Evolutionary conservation across 1,140 invertebrate species (phyloP).

Genomic region (Luehdorfia chinensis): DNA sequence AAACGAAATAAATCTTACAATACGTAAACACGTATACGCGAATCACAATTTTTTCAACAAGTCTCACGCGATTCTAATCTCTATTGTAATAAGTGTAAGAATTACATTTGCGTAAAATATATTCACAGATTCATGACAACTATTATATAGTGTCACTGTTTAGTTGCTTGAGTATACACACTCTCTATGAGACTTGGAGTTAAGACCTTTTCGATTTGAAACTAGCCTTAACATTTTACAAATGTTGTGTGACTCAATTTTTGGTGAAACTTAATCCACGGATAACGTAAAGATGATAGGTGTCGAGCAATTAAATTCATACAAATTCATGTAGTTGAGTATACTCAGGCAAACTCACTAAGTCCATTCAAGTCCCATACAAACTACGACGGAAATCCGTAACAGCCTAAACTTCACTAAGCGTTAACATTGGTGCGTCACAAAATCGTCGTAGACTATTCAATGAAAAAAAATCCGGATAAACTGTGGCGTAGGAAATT

Average conservation of each 20-base stretch:
- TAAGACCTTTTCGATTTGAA: too few relatives aligned
- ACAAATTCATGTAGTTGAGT: too few relatives aligned
- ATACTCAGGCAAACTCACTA: slow-evolving; percentile 7
- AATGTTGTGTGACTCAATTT: too few relatives aligned
- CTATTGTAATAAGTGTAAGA: neutral
- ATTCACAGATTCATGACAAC: neutral
- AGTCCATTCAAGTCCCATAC: neutral
- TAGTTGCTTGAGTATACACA: slow-evolving; percentile 2
- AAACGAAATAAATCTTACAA: too few relatives aligned
- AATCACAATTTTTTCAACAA: too few relatives aligned
- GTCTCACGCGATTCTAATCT: neutral
- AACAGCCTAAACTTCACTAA: neutral
- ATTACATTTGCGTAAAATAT: slow-evolving; percentile 1
- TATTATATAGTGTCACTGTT: slow-evolving; percentile 3
- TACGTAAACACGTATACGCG: too few relatives aligned
- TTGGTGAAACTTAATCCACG: too few relatives aligned
- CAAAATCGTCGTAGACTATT: neutral
- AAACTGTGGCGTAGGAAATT: slow-evolving; percentile 40
- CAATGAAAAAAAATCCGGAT: slow-evolving; percentile 4
- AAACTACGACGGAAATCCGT: too few relatives aligned
- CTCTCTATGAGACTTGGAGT: too few relatives aligned
- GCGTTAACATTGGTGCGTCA: slow-evolving; percentile 3
- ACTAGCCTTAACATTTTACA: too few relatives aligned
- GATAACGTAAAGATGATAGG: too few relatives aligned
- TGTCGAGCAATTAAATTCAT: too few relatives aligned